These are phyloP conservation scores for Cryptosula pallasiana DNA, from an alignment of 2,888 invertebrate species.

Conservation along the genomic window DNA sequence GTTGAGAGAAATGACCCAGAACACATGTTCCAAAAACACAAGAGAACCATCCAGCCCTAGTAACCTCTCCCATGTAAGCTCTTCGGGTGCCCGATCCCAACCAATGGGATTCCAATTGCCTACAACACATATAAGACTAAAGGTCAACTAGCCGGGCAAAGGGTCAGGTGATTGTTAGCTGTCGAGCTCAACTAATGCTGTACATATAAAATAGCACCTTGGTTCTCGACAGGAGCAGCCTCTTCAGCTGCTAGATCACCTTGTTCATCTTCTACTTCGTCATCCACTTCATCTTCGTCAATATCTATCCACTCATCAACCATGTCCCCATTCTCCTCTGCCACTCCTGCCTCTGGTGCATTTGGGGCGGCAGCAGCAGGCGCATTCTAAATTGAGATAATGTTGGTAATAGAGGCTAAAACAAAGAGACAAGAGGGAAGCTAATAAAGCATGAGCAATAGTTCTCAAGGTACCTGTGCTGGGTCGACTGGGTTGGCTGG, in stretches of 20 bases:
- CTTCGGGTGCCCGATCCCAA: slow-evolving; percentile 92
- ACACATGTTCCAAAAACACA: slow-evolving; percentile 95
- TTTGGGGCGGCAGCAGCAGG: neutral
- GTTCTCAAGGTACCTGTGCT: too few species aligned
- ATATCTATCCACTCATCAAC: slow-evolving; percentile 29
- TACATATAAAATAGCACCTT: neutral
- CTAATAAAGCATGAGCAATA: too few species aligned
- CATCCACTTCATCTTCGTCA: slow-evolving; percentile 35
- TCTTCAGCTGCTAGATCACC: slow-evolving; percentile 27
- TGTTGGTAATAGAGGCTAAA: too few species aligned
- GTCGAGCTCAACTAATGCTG: too few species aligned
- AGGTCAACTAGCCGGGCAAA: too few species aligned
- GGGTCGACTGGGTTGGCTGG: too few species aligned
- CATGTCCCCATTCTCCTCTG: slow-evolving; percentile 31
- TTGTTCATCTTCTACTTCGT: slow-evolving; percentile 27
- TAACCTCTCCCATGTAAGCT: slow-evolving; percentile 86
- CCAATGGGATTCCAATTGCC: slow-evolving; percentile 98
- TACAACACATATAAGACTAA: slow-evolving; percentile 20
- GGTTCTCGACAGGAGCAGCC: neutral
- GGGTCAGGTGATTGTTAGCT: too few species aligned
- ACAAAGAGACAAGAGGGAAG: too few species aligned
- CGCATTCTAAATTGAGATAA: neutral
- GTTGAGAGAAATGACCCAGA: slow-evolving; percentile 96
- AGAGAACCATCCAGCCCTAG: slow-evolving; percentile 93
- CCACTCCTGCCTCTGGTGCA: neutral